These are phyloP conservation scores for Chymomyza fuscimana DNA, from an alignment of 2,888 invertebrate species.

Conservation along the genomic window DNA sequence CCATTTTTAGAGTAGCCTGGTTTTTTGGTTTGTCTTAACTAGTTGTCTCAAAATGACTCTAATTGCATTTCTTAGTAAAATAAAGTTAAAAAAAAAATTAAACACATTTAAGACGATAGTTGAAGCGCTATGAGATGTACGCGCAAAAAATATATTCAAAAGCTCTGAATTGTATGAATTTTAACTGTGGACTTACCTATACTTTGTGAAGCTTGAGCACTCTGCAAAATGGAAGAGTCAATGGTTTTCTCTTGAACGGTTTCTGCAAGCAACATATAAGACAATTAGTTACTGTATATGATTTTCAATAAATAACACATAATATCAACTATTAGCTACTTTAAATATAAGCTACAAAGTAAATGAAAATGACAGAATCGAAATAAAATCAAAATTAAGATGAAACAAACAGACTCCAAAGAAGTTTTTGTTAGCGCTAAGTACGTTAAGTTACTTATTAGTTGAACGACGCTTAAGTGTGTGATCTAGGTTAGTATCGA, in stretches of 20 bases:
- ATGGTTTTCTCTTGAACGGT: constrained; percentile 56
- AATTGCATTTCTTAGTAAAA: constrained; percentile 58
- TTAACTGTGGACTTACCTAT: constrained; percentile 43
- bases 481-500: constrained; percentile 53
- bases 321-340: constrained; percentile 54
- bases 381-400: constrained; percentile 49
- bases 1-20: constrained; percentile 27
- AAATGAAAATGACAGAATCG: constrained; percentile 42
- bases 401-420: constrained; percentile 55
- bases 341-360: constrained; percentile 55
- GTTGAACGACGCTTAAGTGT: constrained; percentile 40
- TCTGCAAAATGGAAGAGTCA: constrained; percentile 44
- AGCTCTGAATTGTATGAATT: constrained; percentile 3
- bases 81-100: constrained; percentile 36
- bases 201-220: constrained; percentile 35
- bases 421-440: constrained; percentile 59
- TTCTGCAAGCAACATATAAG: constrained; percentile 56
- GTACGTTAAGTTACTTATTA: constrained; percentile 44
- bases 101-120: constrained; percentile 22
- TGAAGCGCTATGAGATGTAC: constrained; percentile 47
- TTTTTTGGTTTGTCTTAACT: constrained; percentile 27
- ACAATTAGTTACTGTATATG: constrained; percentile 17
- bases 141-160: constrained; percentile 35
- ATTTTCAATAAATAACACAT: constrained; percentile 16
- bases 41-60: constrained; percentile 61